Conservation (phyloP, 1,140 invertebrate species). For the Drosophila nikananu region DNA sequence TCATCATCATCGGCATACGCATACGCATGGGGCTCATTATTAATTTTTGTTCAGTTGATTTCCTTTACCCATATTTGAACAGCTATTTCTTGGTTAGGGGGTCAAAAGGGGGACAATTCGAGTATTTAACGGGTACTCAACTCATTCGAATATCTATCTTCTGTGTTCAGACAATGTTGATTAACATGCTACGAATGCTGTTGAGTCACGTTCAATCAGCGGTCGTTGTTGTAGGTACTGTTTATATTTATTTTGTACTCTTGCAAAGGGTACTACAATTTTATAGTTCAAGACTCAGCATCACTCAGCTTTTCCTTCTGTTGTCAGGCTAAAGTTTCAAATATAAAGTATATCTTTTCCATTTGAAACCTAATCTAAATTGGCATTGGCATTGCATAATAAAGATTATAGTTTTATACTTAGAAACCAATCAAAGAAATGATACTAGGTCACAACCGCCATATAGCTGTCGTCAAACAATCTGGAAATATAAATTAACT, state of each 20-base stretch:
- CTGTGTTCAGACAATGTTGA: conserved; percentile 34
- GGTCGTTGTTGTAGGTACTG: conserved; percentile 16
- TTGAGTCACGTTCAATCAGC: conserved; percentile 51
- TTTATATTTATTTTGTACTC: conserved; percentile 12
- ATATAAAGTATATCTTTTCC: neutral
- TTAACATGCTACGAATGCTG: conserved; percentile 47
- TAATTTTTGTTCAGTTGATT: conserved; percentile 54
- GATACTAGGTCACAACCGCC: neutral
- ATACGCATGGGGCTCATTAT: conserved; percentile 43
- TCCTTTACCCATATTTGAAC: conserved; percentile 39
- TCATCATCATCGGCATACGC: conserved; percentile 20
- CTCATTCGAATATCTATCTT: conserved; percentile 14
- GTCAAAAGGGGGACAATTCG: conserved; percentile 25
- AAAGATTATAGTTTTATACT: neutral
- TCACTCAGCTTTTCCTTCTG: neutral
- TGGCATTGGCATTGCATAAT: neutral
- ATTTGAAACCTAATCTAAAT: neutral
- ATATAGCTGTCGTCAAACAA: neutral
- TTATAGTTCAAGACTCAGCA: neutral
- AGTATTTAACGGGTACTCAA: conserved; percentile 18
- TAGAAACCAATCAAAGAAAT: conserved; percentile 3
- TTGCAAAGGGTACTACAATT: neutral
- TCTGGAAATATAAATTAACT: neutral
- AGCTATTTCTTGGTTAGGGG: conserved; percentile 15
- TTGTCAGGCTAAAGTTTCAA: neutral